Evolutionary conservation across 2,888 invertebrate genomes (phyloP), one percentile per base, ranked within the genome.

Genomic region (Mesochorus sp.): DNA sequence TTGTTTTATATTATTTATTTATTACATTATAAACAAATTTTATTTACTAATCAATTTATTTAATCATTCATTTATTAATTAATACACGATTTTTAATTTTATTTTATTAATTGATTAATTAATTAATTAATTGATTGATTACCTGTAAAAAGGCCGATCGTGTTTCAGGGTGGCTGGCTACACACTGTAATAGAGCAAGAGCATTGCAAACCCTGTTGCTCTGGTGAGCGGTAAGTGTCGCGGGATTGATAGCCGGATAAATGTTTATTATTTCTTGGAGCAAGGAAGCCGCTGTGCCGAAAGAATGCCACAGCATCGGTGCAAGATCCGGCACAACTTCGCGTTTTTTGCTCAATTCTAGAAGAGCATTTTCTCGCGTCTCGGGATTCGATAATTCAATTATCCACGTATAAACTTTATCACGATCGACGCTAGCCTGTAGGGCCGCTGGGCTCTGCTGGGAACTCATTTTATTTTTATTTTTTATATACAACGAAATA

Each of bases 171-270:
- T 99, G 99, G n/a, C 99, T 99, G 0, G 99, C 99, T 10, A 99
- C 98, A 92, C 99, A 99, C 91, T 99, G 99, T 88, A 99, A 93
- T 78, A 99, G 92, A 0, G 99, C 99, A 66, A 99, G 92, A 1
- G 99, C 99, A 92, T 99, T 99, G 91, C 99, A 99, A 0, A 99
- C 99, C 80, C 99, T 93, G 92, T 99, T 99, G 79, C 99, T 99
- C 91, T 99, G 99, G 90, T 98, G 98, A 31, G 99, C 98, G 21
- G 98, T 98, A 72, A 99, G 93, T 17, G 98, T 98, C 8, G 99
- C 97, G 67, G 99, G 99, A 92, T 98, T 98, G 89, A 99, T 99
- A 37, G 98, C 97, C 75, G 99, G 99, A 92, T 99, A 99, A 84
- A 99, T 99, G 88, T 97, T 97, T 59, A 99, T 97, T 80, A 99